These are phyloP conservation scores for Epistrophe eligans DNA, from an alignment of 2,888 invertebrate species.

Conservation along the genomic window DNA sequence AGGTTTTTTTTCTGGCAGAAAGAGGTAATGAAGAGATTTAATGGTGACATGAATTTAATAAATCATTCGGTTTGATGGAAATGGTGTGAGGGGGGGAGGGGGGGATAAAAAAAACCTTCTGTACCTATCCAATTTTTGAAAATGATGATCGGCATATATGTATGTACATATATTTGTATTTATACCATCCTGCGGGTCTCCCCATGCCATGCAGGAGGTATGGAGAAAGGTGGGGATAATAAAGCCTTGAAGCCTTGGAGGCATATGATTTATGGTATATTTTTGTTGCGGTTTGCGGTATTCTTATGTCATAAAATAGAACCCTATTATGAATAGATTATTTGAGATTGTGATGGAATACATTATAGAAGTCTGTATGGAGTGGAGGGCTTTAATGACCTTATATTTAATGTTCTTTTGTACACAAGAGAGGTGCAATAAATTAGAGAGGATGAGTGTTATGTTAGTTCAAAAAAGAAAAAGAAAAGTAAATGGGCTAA, in stretches of 20 bases:
- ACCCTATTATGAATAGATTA: conserved; percentile 58
- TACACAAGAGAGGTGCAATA: conserved; percentile 1
- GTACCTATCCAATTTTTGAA: conserved; percentile 38
- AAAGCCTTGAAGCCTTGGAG: conserved; percentile 17
- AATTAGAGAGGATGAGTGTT: not conserved
- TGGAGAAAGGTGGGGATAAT: not conserved
- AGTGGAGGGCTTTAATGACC: conserved; percentile 8
- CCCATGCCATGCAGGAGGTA: too few species aligned
- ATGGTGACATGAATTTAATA: conserved; percentile 75
- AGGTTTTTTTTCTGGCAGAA: conserved; percentile 25
- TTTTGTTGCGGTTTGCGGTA: conserved; percentile 19
- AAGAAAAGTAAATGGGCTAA: not conserved
- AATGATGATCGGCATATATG: conserved; percentile 21
- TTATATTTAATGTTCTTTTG: conserved; percentile 6
- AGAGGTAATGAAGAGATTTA: conserved; percentile 74
- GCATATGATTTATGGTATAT: conserved; percentile 62
- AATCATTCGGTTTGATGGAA: conserved; percentile 54
- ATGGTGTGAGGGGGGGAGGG: not conserved
- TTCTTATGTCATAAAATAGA: conserved; percentile 64
- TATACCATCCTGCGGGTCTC: not conserved
- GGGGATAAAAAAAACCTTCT: conserved; percentile 12
- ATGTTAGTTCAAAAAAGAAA: not conserved
- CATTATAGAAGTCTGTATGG: not conserved
- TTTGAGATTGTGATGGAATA: conserved; percentile 48
- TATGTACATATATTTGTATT: too few species aligned